These are phyloP conservation scores for Eupithecia subfuscata DNA, from an alignment of 2,888 invertebrate species.

Conservation along the genomic window DNA sequence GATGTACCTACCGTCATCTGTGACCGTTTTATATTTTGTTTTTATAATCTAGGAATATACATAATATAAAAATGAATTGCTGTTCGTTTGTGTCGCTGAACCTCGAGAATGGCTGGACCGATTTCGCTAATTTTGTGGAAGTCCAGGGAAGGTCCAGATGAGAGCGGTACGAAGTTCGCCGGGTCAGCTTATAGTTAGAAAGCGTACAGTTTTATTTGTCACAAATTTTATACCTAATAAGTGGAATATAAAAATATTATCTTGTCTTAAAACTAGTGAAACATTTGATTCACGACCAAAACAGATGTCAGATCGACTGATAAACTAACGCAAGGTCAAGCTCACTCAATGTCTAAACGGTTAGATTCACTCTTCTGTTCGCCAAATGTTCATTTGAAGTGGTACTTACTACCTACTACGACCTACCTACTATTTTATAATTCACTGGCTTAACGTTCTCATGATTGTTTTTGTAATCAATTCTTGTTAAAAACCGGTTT, in stretches of 20 bases:
- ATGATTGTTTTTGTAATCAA: neutral
- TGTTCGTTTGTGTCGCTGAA: too few relatives aligned
- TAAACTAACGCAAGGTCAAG: constrained; percentile 48
- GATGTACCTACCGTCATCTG: too few relatives aligned
- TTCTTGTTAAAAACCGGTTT: too few relatives aligned
- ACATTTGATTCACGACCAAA: constrained; percentile 13
- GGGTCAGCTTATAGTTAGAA: neutral
- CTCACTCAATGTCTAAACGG: constrained; percentile 22
- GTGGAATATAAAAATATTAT: neutral
- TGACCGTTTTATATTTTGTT: too few relatives aligned
- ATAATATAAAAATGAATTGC: too few relatives aligned
- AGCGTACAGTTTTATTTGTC: neutral
- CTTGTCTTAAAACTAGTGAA: neutral
- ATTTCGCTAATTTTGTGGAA: too few relatives aligned
- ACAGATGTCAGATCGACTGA: constrained; percentile 38
- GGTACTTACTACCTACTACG: too few relatives aligned
- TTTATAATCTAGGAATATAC: too few relatives aligned
- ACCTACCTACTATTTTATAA: neutral
- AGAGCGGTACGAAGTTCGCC: too few relatives aligned
- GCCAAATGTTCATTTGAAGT: constrained; percentile 31
- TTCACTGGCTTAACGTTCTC: neutral
- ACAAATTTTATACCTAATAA: neutral
- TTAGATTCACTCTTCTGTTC: constrained; percentile 33
- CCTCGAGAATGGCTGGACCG: too few relatives aligned
- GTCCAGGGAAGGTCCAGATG: too few relatives aligned